Evolutionary conservation across 2,888 invertebrate species (phyloP), one percentile per base, ranked within the genome.

Genomic region (Drosophila atroscutellata): DNA sequence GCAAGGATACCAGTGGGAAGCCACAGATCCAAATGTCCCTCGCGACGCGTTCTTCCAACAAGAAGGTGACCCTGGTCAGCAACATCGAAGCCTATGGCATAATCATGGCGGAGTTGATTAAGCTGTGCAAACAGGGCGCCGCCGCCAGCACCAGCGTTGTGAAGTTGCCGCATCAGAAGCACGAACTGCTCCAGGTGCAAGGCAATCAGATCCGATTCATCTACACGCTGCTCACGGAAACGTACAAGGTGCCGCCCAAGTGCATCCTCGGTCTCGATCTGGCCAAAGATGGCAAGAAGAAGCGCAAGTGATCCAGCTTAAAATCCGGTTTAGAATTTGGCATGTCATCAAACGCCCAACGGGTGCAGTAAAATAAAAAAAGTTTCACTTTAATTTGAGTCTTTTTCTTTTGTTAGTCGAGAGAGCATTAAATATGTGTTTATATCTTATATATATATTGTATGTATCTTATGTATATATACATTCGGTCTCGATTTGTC

Each of bases 71-170:
- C 1, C 93, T 98, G 58, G 95, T 99, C 3, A 97, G 97, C 82
- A 98, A 99, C 93, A 94, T 99, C 90, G 97, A 98, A 91, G 93
- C 95, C 68, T 99, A 96, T 93, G 98, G 98, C 34, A 97, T 99
- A 84, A 95, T 95, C 83, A 94, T 97, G 69, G 93, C 94, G 32
- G 96, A 96, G 88, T 96, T 99, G 92, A 95, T 96, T 24, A 96
- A 96, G 91, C 95, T 95, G 81, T 97, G 98, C 89, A 98, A 98
- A 93, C 95, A 95, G 71, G 97, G 95, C 18, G 97, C 96, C 58
- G 98, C 98, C 1, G 98, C 98, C 20, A 96, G 98, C 86, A 97
- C 98, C 68, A 96, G 96, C 37, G 95, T 98, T 60, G 96, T 95
- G 50, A 95, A 95, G 75, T 92, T 95, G 24, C 95, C 97, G 4